Base-by-base conservation (phyloP, 2,113 vertebrate genomes). In the Cephalopterus ornatus region DNA sequence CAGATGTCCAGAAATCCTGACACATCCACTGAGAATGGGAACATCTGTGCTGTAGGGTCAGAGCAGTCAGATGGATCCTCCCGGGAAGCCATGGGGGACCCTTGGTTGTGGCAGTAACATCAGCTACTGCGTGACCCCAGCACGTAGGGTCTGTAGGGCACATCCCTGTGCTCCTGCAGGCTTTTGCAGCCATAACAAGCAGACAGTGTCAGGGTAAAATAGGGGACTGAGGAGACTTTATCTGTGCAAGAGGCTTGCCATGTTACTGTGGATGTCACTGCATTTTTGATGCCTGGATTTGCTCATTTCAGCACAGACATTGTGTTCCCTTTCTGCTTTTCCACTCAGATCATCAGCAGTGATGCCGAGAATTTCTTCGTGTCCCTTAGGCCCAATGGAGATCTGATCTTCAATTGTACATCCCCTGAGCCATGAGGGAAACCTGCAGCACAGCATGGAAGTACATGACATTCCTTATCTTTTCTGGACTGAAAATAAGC, bases 1-100 rank as follows among this genome's bases (percentile, higher is more conserved):
- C 96, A 97, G 95, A 92, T 96, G 94, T 86, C 92, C 95, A 92
- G 86, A 89, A 95, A 87, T 67, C 61, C 61, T 77, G 55, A 92
- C 95, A 92, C 52, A 66, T 30, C 73, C n/a, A 2, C 6, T 12
- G 88, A 4, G 33, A 63, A 30, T 0, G 6, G 61, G 83, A 95
- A 91, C 89, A 95, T 95, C 83, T 96, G 95, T n/a, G 80, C 66
- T 66, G 56, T 6, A 71, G 73, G n/a, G 1, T 72, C 6, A 0
- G 73, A 91, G 56, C 52, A 59, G 65, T 74, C 20, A 0, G 73
- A 67, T 8, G 26, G 49, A 95, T 70, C 58, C 56, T 93, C 83
- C 49, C 0, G 0, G 86, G 46, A 74, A 92, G 86, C 68, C 96
- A 59, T 2, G 0, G 30, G 72, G 89, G 76, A 93, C 13, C 41